These are phyloP conservation scores for Sinopyrophorus schimmeli DNA, from an alignment of 2,888 invertebrate species.

Conservation along the genomic window DNA sequence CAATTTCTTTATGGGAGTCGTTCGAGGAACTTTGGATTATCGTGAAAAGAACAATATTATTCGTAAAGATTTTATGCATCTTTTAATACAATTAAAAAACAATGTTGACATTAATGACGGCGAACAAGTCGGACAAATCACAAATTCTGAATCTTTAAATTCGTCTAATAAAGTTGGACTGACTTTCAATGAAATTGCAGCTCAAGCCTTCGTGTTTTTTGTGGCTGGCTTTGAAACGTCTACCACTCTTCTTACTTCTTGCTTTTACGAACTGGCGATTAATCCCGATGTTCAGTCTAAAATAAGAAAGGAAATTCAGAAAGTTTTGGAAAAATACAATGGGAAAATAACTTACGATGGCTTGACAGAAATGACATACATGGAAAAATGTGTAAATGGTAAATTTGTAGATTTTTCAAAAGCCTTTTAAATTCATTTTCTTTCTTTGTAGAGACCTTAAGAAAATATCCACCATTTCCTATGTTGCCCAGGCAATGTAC, in stretches of 20 bases:
- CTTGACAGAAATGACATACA: slow-evolving; percentile 48
- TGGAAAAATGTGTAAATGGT: slow-evolving; percentile 50
- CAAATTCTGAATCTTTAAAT: neutral
- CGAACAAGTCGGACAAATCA: neutral
- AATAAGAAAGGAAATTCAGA: slow-evolving; percentile 46
- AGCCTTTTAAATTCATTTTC: neutral
- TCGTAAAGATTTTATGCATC: slow-evolving; percentile 60
- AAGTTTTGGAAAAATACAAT: slow-evolving; percentile 36
- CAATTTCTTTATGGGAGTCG: slow-evolving; percentile 55
- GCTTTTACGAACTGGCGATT: slow-evolving; percentile 55
- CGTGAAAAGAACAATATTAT: slow-evolving; percentile 52
- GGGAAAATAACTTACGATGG: slow-evolving; percentile 49
- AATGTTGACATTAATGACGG: slow-evolving; percentile 28
- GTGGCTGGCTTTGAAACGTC: slow-evolving; percentile 55
- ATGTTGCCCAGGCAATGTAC: slow-evolving; percentile 1
- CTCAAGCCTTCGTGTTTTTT: slow-evolving; percentile 51
- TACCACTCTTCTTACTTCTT: slow-evolving; percentile 56
- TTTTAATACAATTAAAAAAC: slow-evolving; percentile 47
- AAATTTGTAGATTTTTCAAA: neutral
- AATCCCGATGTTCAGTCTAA: slow-evolving; percentile 49
- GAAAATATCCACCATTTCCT: slow-evolving; percentile 5
- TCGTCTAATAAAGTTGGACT: slow-evolving; percentile 4
- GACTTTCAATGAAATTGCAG: slow-evolving; percentile 33
- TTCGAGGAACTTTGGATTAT: slow-evolving; percentile 52
- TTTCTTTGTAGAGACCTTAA: slow-evolving; percentile 1